These are phyloP conservation scores for Ptychoptera contaminata DNA, from an alignment of 2,888 invertebrate species.

Conservation along the genomic window DNA sequence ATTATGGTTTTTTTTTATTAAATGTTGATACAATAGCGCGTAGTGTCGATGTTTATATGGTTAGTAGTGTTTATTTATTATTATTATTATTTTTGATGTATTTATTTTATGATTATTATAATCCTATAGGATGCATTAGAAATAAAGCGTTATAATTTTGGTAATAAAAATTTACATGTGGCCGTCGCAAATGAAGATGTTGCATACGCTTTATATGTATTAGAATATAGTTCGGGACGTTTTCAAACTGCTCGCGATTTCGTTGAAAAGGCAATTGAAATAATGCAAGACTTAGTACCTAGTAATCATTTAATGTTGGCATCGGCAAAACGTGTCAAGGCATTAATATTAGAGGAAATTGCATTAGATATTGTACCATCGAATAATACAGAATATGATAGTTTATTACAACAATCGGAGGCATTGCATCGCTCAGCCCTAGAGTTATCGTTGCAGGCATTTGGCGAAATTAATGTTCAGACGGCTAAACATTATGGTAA, in stretches of 20 bases:
- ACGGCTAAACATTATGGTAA: conserved; percentile 95
- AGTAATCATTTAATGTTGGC: conserved; percentile 71
- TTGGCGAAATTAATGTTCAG: conserved; percentile 87
- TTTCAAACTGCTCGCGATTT: conserved; percentile 71
- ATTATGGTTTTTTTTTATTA: conserved; percentile 81
- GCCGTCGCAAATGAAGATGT: conserved; percentile 84
- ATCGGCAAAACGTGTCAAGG: conserved; percentile 82
- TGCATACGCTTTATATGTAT: conserved; percentile 83
- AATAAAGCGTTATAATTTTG: conserved; percentile 62
- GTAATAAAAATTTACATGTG: conserved; percentile 70
- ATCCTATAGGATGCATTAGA: conserved; percentile 45
- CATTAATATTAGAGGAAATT: conserved; percentile 83
- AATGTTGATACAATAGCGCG: conserved; percentile 75
- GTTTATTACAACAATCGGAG: conserved; percentile 63
- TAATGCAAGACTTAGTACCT: conserved; percentile 66
- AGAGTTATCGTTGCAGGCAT: conserved; percentile 59
- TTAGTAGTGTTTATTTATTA: not conserved
- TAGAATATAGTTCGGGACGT: conserved; percentile 78
- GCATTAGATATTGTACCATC: conserved; percentile 58
- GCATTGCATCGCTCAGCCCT: conserved; percentile 71
- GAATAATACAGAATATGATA: conserved; percentile 26
- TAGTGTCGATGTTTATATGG: conserved; percentile 64
- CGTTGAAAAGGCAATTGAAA: conserved; percentile 66
- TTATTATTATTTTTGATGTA: conserved; percentile 1
- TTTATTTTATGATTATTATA: conserved; percentile 11